Evolutionary conservation across 1,140 invertebrate species (phyloP), one percentile per base, ranked within the genome.

Genomic region (Odontomachus brunneus): DNA sequence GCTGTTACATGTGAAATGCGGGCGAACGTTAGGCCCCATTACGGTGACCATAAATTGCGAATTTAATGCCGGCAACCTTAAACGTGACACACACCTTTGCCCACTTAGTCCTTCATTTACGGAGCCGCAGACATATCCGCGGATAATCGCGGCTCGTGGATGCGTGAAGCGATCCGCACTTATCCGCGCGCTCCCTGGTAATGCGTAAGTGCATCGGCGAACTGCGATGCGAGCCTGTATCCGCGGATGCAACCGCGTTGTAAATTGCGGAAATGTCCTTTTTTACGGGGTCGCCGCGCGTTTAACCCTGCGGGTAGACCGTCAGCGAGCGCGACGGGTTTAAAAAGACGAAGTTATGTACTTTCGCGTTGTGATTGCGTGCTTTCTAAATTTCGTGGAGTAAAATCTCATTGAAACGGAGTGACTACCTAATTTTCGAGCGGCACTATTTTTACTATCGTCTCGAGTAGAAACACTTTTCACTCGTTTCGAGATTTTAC

Each of bases 111-210:
- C 72, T 63, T 75, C 59, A 51, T 63, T 75, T 75, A 63, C 19
- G n/a, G 49, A 75, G 59, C 59, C 72, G 44, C 72, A 63, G 72
- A 62, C 33, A 44, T 75, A 63, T 63, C 44, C 59, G 24, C 59
- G 44, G 59, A 60, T 60, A 74, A 74, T 74, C 72, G 24, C 38
- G 57, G 38, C 44, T 75, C 72, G 57, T 51, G 72, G 72, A 75
- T 75, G 72, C 72, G 72, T 75, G 60, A 75, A 75, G 24, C 24
- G 48, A 63, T 63, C 38, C 44, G n/a, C 59, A 44, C 72, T 63
- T 75, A 24, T 75, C 44, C 57, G 19, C 33, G 38, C n/a, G 57
- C 24, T 22, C n/a, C 24, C 63, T 63, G 38, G 72, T 75, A 74
- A 74, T 38, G 57, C 38, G 24, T 63, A 75, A 63, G 14, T 75